Conservation (phyloP, 2,797 vertebrate species). For the Typhlichthys eigenmanni region DNA sequence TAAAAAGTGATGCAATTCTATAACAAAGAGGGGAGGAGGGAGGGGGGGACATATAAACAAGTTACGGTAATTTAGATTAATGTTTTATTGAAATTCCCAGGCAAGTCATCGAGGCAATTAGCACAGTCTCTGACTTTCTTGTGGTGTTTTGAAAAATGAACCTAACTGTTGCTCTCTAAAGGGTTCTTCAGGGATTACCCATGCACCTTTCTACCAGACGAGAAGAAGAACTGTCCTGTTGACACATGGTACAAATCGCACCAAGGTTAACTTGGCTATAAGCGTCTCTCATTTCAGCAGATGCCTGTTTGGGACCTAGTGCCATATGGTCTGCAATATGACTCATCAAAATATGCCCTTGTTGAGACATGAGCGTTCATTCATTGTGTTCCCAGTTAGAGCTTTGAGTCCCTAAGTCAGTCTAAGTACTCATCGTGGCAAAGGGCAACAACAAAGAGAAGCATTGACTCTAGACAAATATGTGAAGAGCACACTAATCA, state of each 20-base stretch:
- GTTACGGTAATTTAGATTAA: too few relatives aligned
- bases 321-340: conserved; percentile 36
- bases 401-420: conserved; percentile 49
- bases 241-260: conserved; percentile 9
- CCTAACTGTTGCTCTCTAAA: background rate
- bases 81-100: too few relatives aligned
- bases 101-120: too few relatives aligned
- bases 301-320: conserved; percentile 38
- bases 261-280: conserved; percentile 1
- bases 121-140: too few relatives aligned
- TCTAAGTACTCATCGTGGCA: conserved; percentile 51
- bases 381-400: conserved; percentile 60
- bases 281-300: conserved; percentile 19
- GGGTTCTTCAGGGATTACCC: background rate
- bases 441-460: too few relatives aligned
- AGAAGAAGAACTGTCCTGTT: conserved; percentile 19
- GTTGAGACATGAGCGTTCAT: conserved; percentile 61
- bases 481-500: too few relatives aligned
- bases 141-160: background rate
- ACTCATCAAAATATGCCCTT: conserved; percentile 55
- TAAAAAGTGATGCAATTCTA: too few relatives aligned
- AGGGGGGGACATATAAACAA: too few relatives aligned
- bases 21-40: too few relatives aligned
- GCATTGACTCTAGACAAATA: too few relatives aligned
- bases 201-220: background rate